Evolutionary conservation across 2,888 invertebrate genomes (phyloP), one percentile per base, ranked within the genome.

Genomic region (Cetonia aurata): DNA sequence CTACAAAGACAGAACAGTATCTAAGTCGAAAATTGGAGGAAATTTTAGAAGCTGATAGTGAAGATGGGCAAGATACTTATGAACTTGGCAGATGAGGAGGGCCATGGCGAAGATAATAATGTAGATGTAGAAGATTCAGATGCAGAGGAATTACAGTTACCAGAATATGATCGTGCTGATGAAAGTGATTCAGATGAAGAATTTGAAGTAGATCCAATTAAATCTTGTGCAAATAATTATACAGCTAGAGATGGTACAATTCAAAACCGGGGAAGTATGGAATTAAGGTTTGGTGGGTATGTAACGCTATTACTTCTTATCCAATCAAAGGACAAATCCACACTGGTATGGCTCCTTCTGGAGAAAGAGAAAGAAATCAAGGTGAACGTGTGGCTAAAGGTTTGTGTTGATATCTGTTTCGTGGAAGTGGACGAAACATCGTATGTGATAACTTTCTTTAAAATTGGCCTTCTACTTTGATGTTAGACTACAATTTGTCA

Each of bases 341-440:
- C 6, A 33, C 33, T 33, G 6, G 33, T 33, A 33, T 33, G 33
- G 33, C 33, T 6, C 33, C 33, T 33, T 33, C 33, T 33, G 33
- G 33, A 8, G 37, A 37, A 37, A 37, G 37, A 10, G 37, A 10
- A 37, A 37, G 4, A 37, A 37, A 37, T 37, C 37, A 37, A 37
- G 37, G 1, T 37, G 37, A 37, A 37, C 37, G 10, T 37, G 37
- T 37, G 8, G 8, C 6, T 37, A 6, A 37, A 8, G 37, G 6
- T 37, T 3, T 37, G 8, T 37, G 37, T 37, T 37, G 37, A 3
- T 4, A 37, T 9, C 37, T 37, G 37, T 25, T 44, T 44, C 13
- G 44, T 13, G 48, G 48, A 48, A n/a, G 48, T 48, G 48, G 48
- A 17, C 48, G 48, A 48, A 48, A 48, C 17, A 48, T 48, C 48